Conservation (phyloP, 2,113 vertebrate species). For the Hyla sarda region DNA sequence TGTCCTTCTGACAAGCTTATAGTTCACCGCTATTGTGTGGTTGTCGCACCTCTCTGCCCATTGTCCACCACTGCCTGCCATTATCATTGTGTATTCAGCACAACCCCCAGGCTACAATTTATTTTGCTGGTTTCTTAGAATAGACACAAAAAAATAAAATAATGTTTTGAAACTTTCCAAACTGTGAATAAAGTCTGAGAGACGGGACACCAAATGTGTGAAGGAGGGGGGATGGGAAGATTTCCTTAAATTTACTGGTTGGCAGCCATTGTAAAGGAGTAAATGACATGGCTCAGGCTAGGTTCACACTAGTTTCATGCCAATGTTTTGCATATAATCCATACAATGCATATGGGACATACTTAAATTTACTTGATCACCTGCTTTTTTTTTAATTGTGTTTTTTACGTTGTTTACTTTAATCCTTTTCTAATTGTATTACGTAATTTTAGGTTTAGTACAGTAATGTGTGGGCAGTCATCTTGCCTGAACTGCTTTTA, state of each 20-base stretch:
- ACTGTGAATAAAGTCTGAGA: background rate
- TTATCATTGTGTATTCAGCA: background rate
- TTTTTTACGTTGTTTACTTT: no score
- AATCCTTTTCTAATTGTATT: no score
- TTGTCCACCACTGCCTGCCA: background rate
- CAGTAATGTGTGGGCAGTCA: no score
- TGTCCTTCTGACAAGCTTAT: background rate
- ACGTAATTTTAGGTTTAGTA: no score
- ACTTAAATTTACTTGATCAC: no score
- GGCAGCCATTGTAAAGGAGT: background rate
- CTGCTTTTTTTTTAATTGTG: no score
- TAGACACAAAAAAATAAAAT: background rate
- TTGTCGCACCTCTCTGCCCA: background rate
- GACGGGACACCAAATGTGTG: background rate
- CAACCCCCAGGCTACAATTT: background rate
- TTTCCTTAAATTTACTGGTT: background rate
- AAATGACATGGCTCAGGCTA: background rate
- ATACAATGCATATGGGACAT: no score
- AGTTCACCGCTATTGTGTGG: background rate
- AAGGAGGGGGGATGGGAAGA: no score
- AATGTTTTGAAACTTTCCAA: background rate
- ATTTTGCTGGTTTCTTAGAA: background rate
- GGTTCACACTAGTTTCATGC: no score
- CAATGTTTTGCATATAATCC: no score
- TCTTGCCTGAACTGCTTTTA: no score